Conservation (phyloP, 2,888 invertebrate species). For the Coronaproctus castanopsis region DNA sequence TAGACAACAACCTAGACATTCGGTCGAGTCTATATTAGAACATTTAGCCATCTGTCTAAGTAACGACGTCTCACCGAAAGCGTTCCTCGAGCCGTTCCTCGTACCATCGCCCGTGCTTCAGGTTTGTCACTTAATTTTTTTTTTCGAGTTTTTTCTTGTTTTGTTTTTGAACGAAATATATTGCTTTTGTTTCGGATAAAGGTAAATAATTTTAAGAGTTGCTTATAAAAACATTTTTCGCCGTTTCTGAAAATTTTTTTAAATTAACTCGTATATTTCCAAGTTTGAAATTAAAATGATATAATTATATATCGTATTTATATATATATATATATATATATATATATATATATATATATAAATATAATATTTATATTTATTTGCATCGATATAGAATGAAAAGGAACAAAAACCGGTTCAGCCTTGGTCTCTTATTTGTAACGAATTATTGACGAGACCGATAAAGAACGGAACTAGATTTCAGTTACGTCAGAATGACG, state of each 20-base stretch:
- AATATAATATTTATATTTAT: background rate
- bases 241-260: no score
- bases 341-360: background rate
- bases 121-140: constrained; percentile 20
- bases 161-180: background rate
- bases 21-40: constrained; percentile 75
- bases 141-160: background rate
- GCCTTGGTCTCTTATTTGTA: constrained; percentile 89
- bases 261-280: no score
- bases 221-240: no score
- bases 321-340: background rate
- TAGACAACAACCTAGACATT: constrained; percentile 85
- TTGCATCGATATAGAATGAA: constrained; percentile 34
- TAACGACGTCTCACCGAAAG: constrained; percentile 80
- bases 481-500: constrained; percentile 79
- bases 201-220: no score
- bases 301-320: no score
- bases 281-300: no score
- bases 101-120: constrained; percentile 65
- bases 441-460: constrained; percentile 70
- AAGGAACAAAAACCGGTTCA: constrained; percentile 62
- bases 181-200: no score
- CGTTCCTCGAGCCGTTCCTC: constrained; percentile 87
- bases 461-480: constrained; percentile 67
- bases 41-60: constrained; percentile 81